Percentiles rank a stretch among this genome's conserved stretches.
These are phyloP conservation scores for Troides oblongomaculatus DNA, from an alignment of 2,888 invertebrate species.

Conservation along the genomic window DNA sequence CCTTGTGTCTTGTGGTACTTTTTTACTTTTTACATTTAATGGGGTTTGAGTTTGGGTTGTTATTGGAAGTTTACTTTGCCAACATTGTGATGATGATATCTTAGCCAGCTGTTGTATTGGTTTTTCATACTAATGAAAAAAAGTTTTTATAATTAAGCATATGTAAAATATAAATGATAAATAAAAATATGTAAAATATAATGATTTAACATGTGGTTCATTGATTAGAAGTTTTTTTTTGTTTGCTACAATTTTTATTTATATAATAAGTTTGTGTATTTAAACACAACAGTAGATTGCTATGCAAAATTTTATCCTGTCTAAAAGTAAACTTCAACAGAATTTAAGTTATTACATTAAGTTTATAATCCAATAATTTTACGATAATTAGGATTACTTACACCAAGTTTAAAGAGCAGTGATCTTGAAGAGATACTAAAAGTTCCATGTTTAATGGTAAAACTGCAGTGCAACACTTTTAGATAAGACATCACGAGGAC, in stretches of 20 bases:
- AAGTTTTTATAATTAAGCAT: not conserved
- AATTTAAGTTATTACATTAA: not conserved
- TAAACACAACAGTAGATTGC: not conserved
- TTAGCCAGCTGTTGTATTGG: slow-evolving; percentile 60
- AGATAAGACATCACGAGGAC: slow-evolving; percentile 60
- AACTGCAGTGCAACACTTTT: slow-evolving; percentile 64
- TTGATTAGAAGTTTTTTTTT: no score
- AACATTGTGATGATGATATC: slow-evolving; percentile 63
- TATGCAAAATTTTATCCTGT: not conserved
- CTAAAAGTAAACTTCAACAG: not conserved
- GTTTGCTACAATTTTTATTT: not conserved
- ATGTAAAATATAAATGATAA: no score
- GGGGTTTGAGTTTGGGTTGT: slow-evolving; percentile 56
- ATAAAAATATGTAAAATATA: no score
- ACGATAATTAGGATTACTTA: slow-evolving; percentile 43
- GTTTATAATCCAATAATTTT: slow-evolving; percentile 12
- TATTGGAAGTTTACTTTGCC: slow-evolving; percentile 59
- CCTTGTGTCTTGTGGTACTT: slow-evolving; percentile 61
- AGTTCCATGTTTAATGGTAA: slow-evolving; percentile 60
- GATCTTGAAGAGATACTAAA: slow-evolving; percentile 53
- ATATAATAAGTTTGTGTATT: not conserved
- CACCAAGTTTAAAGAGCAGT: slow-evolving; percentile 59
- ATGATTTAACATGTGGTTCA: no score
- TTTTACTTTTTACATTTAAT: slow-evolving; percentile 53
- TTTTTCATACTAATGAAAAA: slow-evolving; percentile 50